Evolutionary conservation across 2,888 invertebrate species (phyloP).

Genomic region (Brenthis daphne): DNA sequence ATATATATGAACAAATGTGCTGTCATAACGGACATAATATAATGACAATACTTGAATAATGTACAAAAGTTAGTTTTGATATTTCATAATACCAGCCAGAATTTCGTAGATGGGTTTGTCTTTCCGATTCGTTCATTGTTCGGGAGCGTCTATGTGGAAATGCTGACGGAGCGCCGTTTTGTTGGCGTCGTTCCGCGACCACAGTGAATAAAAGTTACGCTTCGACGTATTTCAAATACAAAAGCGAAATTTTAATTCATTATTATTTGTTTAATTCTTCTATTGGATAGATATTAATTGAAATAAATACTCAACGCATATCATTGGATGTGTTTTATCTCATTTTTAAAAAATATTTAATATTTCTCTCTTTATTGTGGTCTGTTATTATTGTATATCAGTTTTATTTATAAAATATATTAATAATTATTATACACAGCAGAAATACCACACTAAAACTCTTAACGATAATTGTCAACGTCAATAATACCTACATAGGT

Average conservation of each 20-base stretch:
- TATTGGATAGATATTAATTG: not conserved
- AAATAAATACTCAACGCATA: no score
- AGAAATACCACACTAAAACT: no score
- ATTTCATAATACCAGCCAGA: slow-evolving; percentile 32
- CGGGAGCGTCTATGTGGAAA: slow-evolving; percentile 37
- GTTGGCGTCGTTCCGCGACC: slow-evolving; percentile 32
- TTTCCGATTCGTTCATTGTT: slow-evolving; percentile 41
- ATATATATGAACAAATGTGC: not conserved
- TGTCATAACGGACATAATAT: not conserved
- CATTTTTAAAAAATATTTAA: no score
- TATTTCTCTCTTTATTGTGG: no score
- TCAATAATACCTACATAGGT: no score
- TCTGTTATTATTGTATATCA: no score
- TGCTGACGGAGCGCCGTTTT: slow-evolving; percentile 34
- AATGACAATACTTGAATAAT: slow-evolving; percentile 6
- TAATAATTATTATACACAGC: no score
- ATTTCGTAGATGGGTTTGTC: slow-evolving; percentile 36
- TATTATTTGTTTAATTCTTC: slow-evolving; percentile 1
- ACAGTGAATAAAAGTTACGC: slow-evolving; percentile 33
- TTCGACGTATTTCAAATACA: slow-evolving; percentile 22
- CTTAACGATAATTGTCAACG: no score
- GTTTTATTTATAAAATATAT: no score
- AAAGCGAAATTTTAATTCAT: not conserved
- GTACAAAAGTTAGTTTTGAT: slow-evolving; percentile 15
- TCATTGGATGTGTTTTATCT: no score